These are phyloP conservation scores for Drosophila suzukii DNA, from an alignment of 1,140 invertebrate genomes.

Conservation along the genomic window DNA sequence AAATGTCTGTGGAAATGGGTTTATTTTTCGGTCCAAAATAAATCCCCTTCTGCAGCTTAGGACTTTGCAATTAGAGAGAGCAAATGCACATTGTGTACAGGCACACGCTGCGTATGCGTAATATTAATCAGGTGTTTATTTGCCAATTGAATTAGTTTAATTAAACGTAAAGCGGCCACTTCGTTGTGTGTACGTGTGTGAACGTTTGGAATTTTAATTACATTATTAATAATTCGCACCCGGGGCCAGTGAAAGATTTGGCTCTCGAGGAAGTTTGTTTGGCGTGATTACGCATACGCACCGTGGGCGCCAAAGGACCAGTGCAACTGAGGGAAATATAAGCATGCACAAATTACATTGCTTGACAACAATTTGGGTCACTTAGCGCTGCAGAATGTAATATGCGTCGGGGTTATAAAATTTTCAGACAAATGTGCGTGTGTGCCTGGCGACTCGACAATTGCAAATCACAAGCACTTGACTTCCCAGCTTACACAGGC, in stretches of 20 bases:
- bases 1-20: constrained; percentile 45
- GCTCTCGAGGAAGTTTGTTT: constrained; percentile 35
- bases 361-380: constrained; percentile 70
- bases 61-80: constrained; percentile 32
- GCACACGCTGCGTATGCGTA: constrained; percentile 19
- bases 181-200: constrained; percentile 24
- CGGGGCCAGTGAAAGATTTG: constrained; percentile 48
- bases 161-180: constrained; percentile 63
- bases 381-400: constrained; percentile 72
- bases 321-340: constrained; percentile 23
- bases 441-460: constrained; percentile 53
- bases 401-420: constrained; percentile 68
- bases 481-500: constrained; percentile 44
- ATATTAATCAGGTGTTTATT: constrained; percentile 66
- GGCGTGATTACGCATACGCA: constrained; percentile 64
- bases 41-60: constrained; percentile 25
- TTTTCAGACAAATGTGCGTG: constrained; percentile 63
- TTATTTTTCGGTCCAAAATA: constrained; percentile 1
- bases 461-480: constrained; percentile 58
- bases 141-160: constrained; percentile 73
- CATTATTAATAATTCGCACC: constrained; percentile 65
- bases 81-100: not conserved
- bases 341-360: constrained; percentile 42
- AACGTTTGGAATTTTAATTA: constrained; percentile 68
- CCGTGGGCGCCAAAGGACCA: constrained; percentile 25